Base-by-base conservation (phyloP, 2,113 vertebrate species). In the Dascyllus trimaculatus region DNA sequence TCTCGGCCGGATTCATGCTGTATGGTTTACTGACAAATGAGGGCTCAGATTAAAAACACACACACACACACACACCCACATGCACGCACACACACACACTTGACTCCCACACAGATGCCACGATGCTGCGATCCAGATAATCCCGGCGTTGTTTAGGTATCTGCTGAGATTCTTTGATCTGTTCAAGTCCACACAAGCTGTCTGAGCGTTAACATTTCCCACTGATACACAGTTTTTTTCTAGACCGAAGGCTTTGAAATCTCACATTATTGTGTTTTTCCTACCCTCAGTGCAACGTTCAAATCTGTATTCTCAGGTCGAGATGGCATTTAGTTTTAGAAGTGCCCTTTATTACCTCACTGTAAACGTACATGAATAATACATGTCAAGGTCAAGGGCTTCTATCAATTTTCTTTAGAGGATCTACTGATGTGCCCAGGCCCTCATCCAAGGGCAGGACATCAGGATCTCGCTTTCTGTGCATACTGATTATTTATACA, bases 391-490 rank as follows among this genome's bases (percentile, higher is more conserved):
- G 79, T 75, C 82, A 85, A 82, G 79, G 84, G 78, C 63, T 56
- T 78, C 68, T 54, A 82, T 90, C 78, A 87, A 76, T 89, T 84
- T 71, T 49, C 43, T 75, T 51, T 68, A 80, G 82, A 86, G 75
- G 56, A 87, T 68, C 24, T 21, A 59, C 21, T 32, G 46, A 75
- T 38, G 60, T 54, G 63, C 75, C 65, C 29, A 0, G 48, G 74
- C 26, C 49, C 59, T 80, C 72, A 53, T 11, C 63, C 83, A 85
- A 91, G 82, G 84, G 73, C 79, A 83, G 32, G 61, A 71, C 74
- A 62, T 40, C 26, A 40, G 35, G 66, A 49, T 43, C 17, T 35
- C 5, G 45, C 70, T 43, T 75, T 69, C 67, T 59, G 56, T 25
- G 85, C 76, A 92, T 92, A 77, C 74, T 73, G 71, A 89, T 89